Evolutionary conservation across 2,888 invertebrate genomes (phyloP).

Genomic region (Anarsia innoxiella): DNA sequence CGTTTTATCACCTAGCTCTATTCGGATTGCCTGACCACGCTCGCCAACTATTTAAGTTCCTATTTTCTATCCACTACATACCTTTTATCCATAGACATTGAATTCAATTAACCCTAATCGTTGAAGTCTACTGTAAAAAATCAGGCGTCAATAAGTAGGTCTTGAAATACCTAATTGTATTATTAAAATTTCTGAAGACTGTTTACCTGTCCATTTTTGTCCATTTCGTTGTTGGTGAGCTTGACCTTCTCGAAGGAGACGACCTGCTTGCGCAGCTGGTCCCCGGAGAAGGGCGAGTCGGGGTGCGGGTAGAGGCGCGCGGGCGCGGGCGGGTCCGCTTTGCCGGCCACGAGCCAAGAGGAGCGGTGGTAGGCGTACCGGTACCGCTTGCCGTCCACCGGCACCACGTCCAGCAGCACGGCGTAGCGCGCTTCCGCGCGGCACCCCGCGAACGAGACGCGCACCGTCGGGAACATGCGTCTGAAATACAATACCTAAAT

Average conservation of each 20-base stretch:
- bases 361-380: conserved; percentile 99
- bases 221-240: conserved; percentile 98
- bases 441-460: conserved; percentile 92
- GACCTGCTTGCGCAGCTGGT: conserved; percentile 96
- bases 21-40: no score
- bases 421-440: conserved; percentile 90
- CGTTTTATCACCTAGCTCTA: no score
- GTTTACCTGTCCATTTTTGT: conserved; percentile 94
- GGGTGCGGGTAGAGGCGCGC: conserved; percentile 96
- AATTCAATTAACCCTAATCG: no score
- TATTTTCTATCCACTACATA: no score
- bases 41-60: no score
- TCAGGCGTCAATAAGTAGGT: no score
- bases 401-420: conserved; percentile 96
- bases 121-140: no score
- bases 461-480: conserved; percentile 98
- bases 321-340: conserved; percentile 97
- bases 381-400: conserved; percentile 96
- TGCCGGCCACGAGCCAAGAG: conserved; percentile 98
- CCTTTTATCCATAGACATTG: no score
- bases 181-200: no score
- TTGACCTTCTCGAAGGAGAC: conserved; percentile 99
- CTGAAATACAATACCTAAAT: no score
- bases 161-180: no score
- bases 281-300: conserved; percentile 96